A percentile compares a stretch with the other conserved stretches of the same genome.
phyloP scores from a whole-genome alignment of 1,140 invertebrate genomes.

The Drosophila mauritiana region DNA sequence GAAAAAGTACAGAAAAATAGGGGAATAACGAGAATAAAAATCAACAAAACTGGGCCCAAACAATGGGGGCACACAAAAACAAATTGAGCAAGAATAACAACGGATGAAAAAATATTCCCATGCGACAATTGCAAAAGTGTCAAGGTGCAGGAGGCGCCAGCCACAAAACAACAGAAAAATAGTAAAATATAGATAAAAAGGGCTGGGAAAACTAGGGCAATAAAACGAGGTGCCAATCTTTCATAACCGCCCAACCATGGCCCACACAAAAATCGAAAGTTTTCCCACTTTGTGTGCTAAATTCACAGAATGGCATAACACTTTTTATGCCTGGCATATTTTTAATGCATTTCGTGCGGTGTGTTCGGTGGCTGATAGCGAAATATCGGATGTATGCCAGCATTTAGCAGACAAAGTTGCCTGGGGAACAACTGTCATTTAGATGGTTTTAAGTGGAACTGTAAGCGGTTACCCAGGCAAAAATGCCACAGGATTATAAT shows the following conservation, averaged over 20 bases:
- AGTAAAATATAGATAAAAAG: conserved; percentile 29
- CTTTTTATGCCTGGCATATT: conserved; percentile 31
- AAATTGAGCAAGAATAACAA: conserved; percentile 52
- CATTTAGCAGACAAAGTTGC: conserved; percentile 31
- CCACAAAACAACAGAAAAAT: conserved; percentile 4
- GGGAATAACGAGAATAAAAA: conserved; percentile 27
- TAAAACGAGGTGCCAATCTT: conserved; percentile 46
- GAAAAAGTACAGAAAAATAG: conserved; percentile 31
- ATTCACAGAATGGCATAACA: conserved; percentile 8
- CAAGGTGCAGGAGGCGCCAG: conserved; percentile 50
- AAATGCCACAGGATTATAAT: neutral
- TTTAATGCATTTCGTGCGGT: conserved; percentile 36
- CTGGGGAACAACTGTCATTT: conserved; percentile 9
- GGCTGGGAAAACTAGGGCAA: conserved; percentile 31
- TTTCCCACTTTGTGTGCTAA: conserved; percentile 28
- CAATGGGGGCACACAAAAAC: conserved; percentile 36
- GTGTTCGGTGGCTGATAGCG: conserved; percentile 26
- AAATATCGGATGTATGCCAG: conserved; percentile 20
- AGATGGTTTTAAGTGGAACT: conserved; percentile 9
- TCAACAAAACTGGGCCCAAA: conserved; percentile 27
- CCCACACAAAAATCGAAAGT: conserved; percentile 50
- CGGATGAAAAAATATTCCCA: conserved; percentile 46
- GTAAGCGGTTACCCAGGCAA: neutral
- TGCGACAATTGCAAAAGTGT: conserved; percentile 56
- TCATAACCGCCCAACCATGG: conserved; percentile 1